Percentiles rank a stretch among this genome's conserved stretches.
Evolutionary conservation across 2,113 vertebrate genomes (phyloP).

Genomic region (Pheucticus melanocephalus): DNA sequence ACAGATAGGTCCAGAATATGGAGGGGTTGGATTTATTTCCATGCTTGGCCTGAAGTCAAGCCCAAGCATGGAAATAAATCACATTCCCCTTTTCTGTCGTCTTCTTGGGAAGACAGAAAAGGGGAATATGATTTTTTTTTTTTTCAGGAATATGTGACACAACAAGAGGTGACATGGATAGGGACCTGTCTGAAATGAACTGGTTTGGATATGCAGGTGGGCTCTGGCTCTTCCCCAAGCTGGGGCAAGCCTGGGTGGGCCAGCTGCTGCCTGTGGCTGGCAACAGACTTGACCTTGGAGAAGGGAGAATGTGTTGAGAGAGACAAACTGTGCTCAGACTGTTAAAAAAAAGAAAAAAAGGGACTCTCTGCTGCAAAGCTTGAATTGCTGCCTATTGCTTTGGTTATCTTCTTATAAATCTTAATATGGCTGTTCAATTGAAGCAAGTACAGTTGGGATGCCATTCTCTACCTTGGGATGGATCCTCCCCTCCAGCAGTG

Average conservation of each 20-base stretch:
- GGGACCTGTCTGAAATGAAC: not conserved
- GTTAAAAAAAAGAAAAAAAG: not conserved
- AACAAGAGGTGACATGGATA: rapidly evolving
- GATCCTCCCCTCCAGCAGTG: not conserved
- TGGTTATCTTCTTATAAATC: not conserved
- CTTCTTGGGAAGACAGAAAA: not conserved
- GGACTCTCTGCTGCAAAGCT: not conserved
- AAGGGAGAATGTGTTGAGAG: not conserved
- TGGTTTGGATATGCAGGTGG: not conserved
- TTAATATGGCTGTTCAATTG: not conserved
- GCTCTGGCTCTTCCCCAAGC: rapidly evolving
- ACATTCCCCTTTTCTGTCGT: too few species aligned
- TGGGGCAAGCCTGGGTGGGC: not conserved
- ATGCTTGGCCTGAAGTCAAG: not conserved
- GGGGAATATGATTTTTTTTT: not conserved
- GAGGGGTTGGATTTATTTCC: not conserved
- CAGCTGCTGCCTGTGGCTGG: not conserved
- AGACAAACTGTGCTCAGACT: not conserved
- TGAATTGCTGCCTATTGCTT: not conserved
- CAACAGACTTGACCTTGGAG: not conserved
- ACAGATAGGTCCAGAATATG: not conserved
- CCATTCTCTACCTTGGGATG: not conserved
- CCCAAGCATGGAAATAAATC: too few species aligned
- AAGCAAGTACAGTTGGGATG: not conserved
- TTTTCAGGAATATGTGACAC: not conserved